Percentiles rank a stretch among this genome's conserved stretches.
phyloP scores from a whole-genome alignment of 1,140 invertebrate genomes.

The Drosophila teissieri region DNA sequence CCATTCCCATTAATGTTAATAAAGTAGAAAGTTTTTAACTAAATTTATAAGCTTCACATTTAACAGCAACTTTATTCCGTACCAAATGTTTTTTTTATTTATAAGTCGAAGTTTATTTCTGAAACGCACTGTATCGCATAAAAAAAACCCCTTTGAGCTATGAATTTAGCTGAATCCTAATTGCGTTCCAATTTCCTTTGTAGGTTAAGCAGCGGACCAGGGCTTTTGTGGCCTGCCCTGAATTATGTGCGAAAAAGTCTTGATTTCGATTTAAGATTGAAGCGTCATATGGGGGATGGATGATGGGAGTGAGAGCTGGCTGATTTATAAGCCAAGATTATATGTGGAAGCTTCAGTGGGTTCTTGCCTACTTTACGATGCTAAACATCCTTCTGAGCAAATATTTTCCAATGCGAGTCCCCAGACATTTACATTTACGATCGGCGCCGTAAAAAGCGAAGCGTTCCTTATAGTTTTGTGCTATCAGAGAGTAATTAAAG shows the following conservation, averaged over 20 bases:
- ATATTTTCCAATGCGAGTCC: constrained; percentile 26
- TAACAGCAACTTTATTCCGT: no score
- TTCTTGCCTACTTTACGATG: constrained; percentile 16
- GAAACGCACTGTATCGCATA: neutral
- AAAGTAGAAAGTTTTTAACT: no score
- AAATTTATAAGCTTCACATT: no score
- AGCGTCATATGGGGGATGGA: constrained; percentile 44
- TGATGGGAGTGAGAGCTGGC: constrained; percentile 21
- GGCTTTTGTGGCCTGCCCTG: constrained; percentile 44
- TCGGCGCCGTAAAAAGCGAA: constrained; percentile 62
- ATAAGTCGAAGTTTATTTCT: neutral
- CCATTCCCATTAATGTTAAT: no score
- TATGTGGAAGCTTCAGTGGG: constrained; percentile 8
- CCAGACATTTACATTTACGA: constrained; percentile 55
- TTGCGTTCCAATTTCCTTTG: constrained; percentile 4
- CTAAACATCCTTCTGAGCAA: constrained; percentile 21
- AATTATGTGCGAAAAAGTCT: constrained; percentile 68
- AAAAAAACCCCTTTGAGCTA: constrained; percentile 47
- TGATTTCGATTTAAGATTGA: constrained; percentile 63
- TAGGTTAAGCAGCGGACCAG: constrained; percentile 9
- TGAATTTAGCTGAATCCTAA: constrained; percentile 16
- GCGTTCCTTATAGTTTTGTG: constrained; percentile 58
- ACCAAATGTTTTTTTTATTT: no score
- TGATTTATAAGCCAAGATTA: constrained; percentile 61
- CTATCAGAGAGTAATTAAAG: constrained; percentile 75